These are phyloP conservation scores for Anastatus disparis DNA, from an alignment of 1,140 invertebrate genomes.

Conservation along the genomic window DNA sequence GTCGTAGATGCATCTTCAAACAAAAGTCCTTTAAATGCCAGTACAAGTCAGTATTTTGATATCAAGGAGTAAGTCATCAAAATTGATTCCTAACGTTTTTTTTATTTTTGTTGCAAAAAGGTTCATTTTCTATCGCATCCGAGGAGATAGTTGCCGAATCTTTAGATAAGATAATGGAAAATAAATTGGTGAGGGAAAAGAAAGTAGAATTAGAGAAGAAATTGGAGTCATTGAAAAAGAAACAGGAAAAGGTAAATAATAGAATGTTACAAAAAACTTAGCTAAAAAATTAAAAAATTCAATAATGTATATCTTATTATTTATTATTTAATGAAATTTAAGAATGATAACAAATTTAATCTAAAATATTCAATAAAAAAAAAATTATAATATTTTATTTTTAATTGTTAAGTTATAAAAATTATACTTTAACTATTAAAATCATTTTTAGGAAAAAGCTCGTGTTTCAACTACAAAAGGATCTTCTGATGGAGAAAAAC, in stretches of 20 bases:
- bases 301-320: no score
- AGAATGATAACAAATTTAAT: no score
- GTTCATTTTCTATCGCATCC: slow-evolving; percentile 49
- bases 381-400: no score
- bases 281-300: not conserved
- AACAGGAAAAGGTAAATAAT: slow-evolving; percentile 80
- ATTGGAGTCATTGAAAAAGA: slow-evolving; percentile 83
- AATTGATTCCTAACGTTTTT: not conserved
- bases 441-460: slow-evolving; percentile 72
- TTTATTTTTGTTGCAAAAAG: slow-evolving; percentile 4
- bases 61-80: not conserved
- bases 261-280: not conserved
- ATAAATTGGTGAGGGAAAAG: slow-evolving; percentile 85
- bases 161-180: slow-evolving; percentile 82
- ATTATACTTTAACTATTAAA: no score
- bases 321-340: not conserved
- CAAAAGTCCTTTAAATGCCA: slow-evolving; percentile 58
- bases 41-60: slow-evolving; percentile 52
- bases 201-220: slow-evolving; percentile 87
- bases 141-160: slow-evolving; percentile 79
- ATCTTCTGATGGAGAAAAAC: slow-evolving; percentile 71
- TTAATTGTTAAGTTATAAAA: no score
- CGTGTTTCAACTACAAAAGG: slow-evolving; percentile 71
- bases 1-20: slow-evolving; percentile 53
- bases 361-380: no score